A percentile compares a stretch with the other conserved stretches of the same genome.
Evolutionary conservation across 2,113 vertebrate genomes (phyloP).

Genomic region (Fregata magnificens): DNA sequence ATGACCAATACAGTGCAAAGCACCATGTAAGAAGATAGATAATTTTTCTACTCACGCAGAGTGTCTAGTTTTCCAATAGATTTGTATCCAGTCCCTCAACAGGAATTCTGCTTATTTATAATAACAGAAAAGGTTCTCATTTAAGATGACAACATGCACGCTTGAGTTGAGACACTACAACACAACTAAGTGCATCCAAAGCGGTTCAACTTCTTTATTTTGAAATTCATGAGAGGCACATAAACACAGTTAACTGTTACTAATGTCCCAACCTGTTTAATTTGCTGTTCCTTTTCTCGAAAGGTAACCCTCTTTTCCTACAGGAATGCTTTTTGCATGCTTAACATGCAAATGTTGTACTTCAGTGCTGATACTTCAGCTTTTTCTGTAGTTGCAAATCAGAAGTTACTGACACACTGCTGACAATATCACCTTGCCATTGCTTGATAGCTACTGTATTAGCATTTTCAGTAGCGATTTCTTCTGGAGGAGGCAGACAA

Average conservation of each 20-base stretch:
- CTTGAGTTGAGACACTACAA: not conserved
- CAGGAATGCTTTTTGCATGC: not conserved
- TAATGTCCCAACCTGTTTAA: not conserved
- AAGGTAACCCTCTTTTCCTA: not conserved
- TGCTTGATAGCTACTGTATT: not conserved
- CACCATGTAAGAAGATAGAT: not conserved
- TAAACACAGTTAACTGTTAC: not conserved
- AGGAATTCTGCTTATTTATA: not conserved
- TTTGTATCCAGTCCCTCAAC: not conserved
- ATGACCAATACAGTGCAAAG: not conserved
- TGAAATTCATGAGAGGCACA: not conserved
- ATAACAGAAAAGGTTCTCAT: not conserved
- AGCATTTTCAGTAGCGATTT: constrained; percentile 5
- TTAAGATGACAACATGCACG: not conserved
- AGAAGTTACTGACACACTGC: not conserved
- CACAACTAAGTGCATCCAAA: not conserved
- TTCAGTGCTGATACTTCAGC: not conserved
- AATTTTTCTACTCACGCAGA: not conserved
- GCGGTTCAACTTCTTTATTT: not conserved
- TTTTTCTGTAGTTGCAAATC: not conserved
- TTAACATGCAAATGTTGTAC: not conserved
- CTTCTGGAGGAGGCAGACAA: not conserved
- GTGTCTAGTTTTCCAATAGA: not conserved
- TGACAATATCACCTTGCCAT: not conserved
- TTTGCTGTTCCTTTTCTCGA: not conserved